A percentile compares a stretch with the other conserved stretches of the same genome.
These are phyloP conservation scores for Asteroscopus sphinx DNA, from an alignment of 2,888 invertebrate genomes.

Conservation along the genomic window DNA sequence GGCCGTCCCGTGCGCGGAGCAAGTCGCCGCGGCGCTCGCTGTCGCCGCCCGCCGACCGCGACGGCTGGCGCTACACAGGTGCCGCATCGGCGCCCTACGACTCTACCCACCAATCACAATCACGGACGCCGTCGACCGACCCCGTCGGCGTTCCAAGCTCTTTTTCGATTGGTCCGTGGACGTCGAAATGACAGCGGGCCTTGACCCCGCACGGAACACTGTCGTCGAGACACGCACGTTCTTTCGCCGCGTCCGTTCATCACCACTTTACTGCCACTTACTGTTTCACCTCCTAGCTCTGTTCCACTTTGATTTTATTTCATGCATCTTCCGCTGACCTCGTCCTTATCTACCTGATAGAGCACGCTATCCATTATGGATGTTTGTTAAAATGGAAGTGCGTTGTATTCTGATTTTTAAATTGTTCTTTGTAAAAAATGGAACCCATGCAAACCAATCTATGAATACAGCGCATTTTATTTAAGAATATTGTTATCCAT, in stretches of 20 bases:
- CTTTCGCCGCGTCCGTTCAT: conserved; percentile 83
- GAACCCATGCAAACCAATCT: conserved; percentile 8
- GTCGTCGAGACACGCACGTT: conserved; percentile 81
- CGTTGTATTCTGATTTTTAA: conserved; percentile 53
- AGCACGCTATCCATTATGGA: conserved; percentile 80
- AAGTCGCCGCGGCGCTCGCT: conserved; percentile 96
- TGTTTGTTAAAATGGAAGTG: conserved; percentile 55
- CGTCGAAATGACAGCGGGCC: conserved; percentile 68
- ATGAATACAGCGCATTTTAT: conserved; percentile 47
- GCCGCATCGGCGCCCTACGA: conserved; percentile 73
- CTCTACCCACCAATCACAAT: conserved; percentile 65
- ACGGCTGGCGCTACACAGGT: conserved; percentile 91
- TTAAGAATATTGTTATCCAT: conserved; percentile 41
- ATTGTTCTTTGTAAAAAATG: conserved; percentile 5
- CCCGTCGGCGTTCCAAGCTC: conserved; percentile 34
- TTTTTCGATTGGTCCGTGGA: conserved; percentile 67
- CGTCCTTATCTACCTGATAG: conserved; percentile 78
- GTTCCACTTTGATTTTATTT: conserved; percentile 79
- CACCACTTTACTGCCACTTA: conserved; percentile 87
- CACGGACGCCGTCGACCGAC: conserved; percentile 34
- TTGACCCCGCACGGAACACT: conserved; percentile 89
- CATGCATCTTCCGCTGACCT: conserved; percentile 84
- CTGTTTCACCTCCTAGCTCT: conserved; percentile 84
- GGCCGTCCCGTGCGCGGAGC: conserved; percentile 91
- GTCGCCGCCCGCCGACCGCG: conserved; percentile 93